These are phyloP conservation scores for Sebastes umbrosus DNA, from an alignment of 2,797 vertebrate species.

Conservation along the genomic window DNA sequence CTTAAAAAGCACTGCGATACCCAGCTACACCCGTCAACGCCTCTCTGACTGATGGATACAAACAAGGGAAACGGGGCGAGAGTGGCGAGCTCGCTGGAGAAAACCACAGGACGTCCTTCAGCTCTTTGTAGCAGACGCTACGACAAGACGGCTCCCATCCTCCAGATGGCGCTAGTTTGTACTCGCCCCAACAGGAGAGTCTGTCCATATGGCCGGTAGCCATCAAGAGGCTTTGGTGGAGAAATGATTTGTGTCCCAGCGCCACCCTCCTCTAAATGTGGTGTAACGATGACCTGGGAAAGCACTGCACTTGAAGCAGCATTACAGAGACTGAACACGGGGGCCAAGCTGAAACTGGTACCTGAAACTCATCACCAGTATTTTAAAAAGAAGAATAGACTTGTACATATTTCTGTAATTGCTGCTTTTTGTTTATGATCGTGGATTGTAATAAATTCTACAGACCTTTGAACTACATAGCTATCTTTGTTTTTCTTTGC, in stretches of 20 bases:
- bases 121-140: slow-evolving; percentile 6
- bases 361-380: slow-evolving; percentile 66
- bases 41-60: slow-evolving; percentile 4
- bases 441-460: slow-evolving; percentile 88
- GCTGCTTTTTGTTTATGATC: slow-evolving; percentile 83
- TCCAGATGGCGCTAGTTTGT: not conserved
- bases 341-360: slow-evolving; percentile 41
- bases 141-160: slow-evolving; percentile 4
- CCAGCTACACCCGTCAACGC: slow-evolving; percentile 7
- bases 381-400: slow-evolving; percentile 75
- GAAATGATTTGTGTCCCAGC: not conserved
- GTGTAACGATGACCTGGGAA: slow-evolving; percentile 13
- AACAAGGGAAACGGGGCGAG: slow-evolving; percentile 40
- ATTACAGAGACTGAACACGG: slow-evolving; percentile 55
- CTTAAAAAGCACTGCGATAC: slow-evolving; percentile 58
- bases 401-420: slow-evolving; percentile 86
- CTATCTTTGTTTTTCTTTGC: not conserved
- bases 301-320: slow-evolving; percentile 55
- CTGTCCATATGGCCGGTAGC: not conserved
- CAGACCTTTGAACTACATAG: slow-evolving; percentile 60
- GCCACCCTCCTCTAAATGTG: not conserved
- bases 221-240: not conserved
- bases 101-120: slow-evolving; percentile 17
- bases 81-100: slow-evolving; percentile 1
- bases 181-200: not conserved